Evolutionary conservation across 2,888 invertebrate species (phyloP), one percentile per base, ranked within the genome.

Genomic region (Ramazzottius varieornatus): DNA sequence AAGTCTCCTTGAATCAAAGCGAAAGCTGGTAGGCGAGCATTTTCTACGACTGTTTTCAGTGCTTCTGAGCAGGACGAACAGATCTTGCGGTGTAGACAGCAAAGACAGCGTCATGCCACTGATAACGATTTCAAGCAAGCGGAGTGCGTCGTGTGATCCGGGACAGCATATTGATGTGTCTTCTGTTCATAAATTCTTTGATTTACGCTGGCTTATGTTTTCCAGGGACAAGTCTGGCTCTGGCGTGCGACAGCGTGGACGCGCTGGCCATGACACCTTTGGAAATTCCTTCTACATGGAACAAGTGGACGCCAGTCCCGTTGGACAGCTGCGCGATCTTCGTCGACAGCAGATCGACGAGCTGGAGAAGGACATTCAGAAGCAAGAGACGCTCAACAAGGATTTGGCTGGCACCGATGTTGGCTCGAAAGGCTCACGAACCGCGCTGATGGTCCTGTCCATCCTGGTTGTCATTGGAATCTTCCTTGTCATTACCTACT

Each of bases 261-360:
- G 54, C 24, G 16, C 8, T 8, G 54, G 54, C 54, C 13, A 54
- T 24, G 54, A 54, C 29, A 54, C 54, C 20, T 54, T 54, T 24
- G 54, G 54, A 8, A 54, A 54, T 29, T 54, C 54, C n/a, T 54
- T 54, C 54, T 54, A 54, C 54, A 29, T 54, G 54, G 54, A 54
- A 24, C 16, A 54, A 29, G n/a, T 54, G 29, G 54, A 54, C 54
- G 54, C 54, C 54, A 16, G 29, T 8, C 54, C 54, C 20, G 24
- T 24, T 16, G 54, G 4, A 8, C 20, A 24, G 20, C 54, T 54
- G 54, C 54, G 54, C 29, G 29, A 16, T 8, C 54, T 16, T 24
- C 54, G 54, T 54, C n/a, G n/a, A 8, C 4, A 16, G 4, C 16
- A 54, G 54, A 4, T 54, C 4, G 54, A 13, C 20, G n/a, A 54